Evolutionary conservation across 2,113 vertebrate genomes (phyloP).

Genomic region (Gymnorhina tibicen): DNA sequence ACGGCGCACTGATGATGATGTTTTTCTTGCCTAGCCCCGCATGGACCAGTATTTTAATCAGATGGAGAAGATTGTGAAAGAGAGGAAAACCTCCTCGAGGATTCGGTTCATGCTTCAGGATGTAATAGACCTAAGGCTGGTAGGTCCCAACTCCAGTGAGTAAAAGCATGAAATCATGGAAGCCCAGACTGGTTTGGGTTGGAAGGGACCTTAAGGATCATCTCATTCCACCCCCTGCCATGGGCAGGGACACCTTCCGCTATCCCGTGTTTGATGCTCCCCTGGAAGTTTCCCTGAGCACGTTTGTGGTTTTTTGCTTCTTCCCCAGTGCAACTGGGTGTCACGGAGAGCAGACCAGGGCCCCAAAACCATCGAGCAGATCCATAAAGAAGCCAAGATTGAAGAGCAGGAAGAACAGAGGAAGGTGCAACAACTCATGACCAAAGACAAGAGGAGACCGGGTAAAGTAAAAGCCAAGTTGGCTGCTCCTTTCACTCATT

Average conservation of each 20-base stretch:
- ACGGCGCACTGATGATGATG: neutral
- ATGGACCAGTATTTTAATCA: conserved; percentile 99
- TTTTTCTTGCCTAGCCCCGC: conserved; percentile 80
- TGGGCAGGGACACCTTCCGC: neutral
- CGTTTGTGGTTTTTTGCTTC: neutral
- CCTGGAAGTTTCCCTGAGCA: neutral
- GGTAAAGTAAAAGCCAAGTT: conserved; percentile 69
- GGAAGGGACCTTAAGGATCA: neutral
- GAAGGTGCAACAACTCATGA: conserved; percentile 95
- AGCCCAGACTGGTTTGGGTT: neutral
- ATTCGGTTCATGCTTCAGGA: conserved; percentile 98
- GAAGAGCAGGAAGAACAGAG: conserved; percentile 97
- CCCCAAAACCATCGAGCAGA: conserved; percentile 97
- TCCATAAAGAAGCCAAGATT: conserved; percentile 97
- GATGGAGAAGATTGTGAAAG: conserved; percentile 99
- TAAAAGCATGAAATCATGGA: neutral
- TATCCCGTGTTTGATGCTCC: accelerated
- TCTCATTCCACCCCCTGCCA: accelerated
- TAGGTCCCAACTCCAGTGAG: conserved; percentile 65
- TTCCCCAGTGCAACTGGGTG: conserved; percentile 90
- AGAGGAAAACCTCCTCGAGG: conserved; percentile 94
- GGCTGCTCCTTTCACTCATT: neutral
- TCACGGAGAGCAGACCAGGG: conserved; percentile 94
- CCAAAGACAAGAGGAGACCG: conserved; percentile 92
- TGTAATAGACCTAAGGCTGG: conserved; percentile 92